These are phyloP conservation scores for Noctua fimbriata DNA, from an alignment of 2,888 invertebrate genomes.

Conservation along the genomic window DNA sequence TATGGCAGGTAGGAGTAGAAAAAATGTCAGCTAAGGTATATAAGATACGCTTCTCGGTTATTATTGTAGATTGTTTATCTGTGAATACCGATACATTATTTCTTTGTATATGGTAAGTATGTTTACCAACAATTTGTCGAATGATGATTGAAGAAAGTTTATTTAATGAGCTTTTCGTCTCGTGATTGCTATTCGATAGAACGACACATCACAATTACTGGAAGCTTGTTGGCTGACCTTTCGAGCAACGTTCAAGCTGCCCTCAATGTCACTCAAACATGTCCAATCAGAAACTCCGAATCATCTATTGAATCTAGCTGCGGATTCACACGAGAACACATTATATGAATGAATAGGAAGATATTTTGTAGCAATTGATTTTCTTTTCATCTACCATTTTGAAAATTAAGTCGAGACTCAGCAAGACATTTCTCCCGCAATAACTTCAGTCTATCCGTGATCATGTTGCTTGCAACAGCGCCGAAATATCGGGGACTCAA, in stretches of 20 bases:
- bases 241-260: constrained; percentile 35
- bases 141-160: constrained; percentile 54
- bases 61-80: constrained; percentile 50
- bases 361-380: constrained; percentile 9
- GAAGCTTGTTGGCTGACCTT: constrained; percentile 25
- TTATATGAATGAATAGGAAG: constrained; percentile 4
- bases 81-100: constrained; percentile 10
- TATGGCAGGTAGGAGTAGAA: constrained; percentile 49
- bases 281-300: constrained; percentile 47
- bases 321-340: constrained; percentile 19
- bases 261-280: constrained; percentile 55
- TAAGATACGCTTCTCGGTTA: constrained; percentile 37
- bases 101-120: constrained; percentile 44
- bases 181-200: constrained; percentile 22
- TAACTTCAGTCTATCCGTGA: too few species aligned
- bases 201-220: constrained; percentile 37
- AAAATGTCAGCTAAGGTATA: constrained; percentile 40
- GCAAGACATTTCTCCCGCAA: too few species aligned
- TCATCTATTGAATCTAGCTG: constrained; percentile 46
- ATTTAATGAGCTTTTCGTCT: constrained; percentile 33
- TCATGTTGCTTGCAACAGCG: too few species aligned
- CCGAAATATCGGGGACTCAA: too few species aligned
- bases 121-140: constrained; percentile 59
- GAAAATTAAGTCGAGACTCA: background rate
- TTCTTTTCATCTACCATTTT: constrained; percentile 13